Conservation (phyloP, 1,140 invertebrate genomes). For the Matsumurasca onukii region DNA sequence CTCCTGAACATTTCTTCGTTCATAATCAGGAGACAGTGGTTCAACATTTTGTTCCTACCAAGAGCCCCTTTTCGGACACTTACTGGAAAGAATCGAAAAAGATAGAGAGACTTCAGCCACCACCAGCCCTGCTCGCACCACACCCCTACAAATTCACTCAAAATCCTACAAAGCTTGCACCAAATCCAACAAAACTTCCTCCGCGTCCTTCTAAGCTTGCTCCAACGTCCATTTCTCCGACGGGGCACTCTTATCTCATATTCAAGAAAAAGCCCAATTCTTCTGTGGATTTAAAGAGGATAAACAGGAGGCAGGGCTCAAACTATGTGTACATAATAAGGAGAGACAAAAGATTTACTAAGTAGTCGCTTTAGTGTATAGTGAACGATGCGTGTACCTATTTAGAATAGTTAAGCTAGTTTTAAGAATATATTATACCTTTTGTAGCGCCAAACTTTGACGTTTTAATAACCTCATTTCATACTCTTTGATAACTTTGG, state of each 20-base stretch:
- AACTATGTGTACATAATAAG: constrained; percentile 2
- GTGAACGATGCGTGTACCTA: neutral
- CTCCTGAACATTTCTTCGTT: neutral
- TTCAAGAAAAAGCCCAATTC: constrained; percentile 1
- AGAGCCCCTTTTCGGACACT: neutral
- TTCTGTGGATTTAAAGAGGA: neutral
- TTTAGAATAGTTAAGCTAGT: neutral
- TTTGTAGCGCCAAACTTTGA: neutral
- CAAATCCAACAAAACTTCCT: no score
- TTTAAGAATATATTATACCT: neutral
- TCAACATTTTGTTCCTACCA: neutral
- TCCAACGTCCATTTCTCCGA: no score
- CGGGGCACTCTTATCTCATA: neutral
- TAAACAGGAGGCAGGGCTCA: neutral
- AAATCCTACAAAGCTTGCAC: no score
- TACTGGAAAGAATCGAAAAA: neutral
- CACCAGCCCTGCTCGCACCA: no score
- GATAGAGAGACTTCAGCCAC: neutral
- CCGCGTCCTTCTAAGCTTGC: no score
- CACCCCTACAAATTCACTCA: no score
- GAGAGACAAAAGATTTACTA: neutral
- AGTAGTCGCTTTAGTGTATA: neutral
- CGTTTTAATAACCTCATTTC: neutral
- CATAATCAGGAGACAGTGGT: neutral
- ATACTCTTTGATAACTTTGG: neutral